These are phyloP conservation scores for Aporrectodea caliginosa DNA, from an alignment of 1,140 invertebrate species.

Conservation along the genomic window DNA sequence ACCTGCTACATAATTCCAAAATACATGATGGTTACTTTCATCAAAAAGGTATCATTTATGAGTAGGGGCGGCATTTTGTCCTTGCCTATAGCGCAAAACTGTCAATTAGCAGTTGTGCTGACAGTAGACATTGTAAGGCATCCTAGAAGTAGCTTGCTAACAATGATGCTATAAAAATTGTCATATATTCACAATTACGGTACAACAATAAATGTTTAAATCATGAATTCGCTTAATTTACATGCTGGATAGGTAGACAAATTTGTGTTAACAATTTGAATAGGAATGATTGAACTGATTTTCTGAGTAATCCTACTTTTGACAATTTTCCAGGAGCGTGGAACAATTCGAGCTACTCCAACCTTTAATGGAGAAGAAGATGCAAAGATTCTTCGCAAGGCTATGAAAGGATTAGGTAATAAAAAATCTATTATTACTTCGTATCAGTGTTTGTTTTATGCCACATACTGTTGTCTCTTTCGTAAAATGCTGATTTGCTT, in stretches of 20 bases:
- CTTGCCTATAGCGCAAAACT: no score
- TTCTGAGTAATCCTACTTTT: conserved; percentile 35
- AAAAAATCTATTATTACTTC: not conserved
- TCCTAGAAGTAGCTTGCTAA: no score
- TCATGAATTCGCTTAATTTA: not conserved
- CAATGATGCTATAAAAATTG: no score
- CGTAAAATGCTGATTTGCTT: not conserved
- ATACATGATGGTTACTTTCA: no score
- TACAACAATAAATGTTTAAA: not conserved
- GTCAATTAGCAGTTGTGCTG: no score
- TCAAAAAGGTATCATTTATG: no score
- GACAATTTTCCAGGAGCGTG: conserved; percentile 41
- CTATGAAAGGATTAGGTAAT: conserved; percentile 52
- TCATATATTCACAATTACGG: not conserved
- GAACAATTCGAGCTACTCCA: conserved; percentile 46
- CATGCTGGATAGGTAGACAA: not conserved
- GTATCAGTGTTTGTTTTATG: not conserved
- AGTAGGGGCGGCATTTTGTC: no score
- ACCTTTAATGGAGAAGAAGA: conserved; percentile 52
- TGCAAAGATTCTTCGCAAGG: conserved; percentile 44
- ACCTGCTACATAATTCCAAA: no score
- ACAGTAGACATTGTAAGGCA: no score
- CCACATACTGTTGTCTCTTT: not conserved
- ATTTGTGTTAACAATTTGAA: not conserved
- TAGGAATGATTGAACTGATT: not conserved